Evolutionary conservation across 1,140 invertebrate species (phyloP), one percentile per base, ranked within the genome.

Genomic region (Samia ricini): DNA sequence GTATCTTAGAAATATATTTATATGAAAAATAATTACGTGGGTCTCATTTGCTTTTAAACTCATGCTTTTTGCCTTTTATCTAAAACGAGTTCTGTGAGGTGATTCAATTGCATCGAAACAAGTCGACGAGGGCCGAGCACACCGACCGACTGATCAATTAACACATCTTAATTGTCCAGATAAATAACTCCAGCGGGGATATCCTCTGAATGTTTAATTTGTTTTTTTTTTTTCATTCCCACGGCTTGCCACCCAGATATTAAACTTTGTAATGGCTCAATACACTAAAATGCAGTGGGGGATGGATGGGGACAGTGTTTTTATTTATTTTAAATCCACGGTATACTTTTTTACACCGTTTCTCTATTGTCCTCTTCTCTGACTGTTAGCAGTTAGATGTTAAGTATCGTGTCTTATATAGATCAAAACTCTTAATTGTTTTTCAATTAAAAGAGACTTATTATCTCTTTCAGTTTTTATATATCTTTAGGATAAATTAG

Each of bases 81-180:
- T 29, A 10, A 29, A 42, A 42, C 33, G 33, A 42, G 33, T 42
- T 42, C 33, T 42, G 12, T 42, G 33, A 42, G 33, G 33, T 42
- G 33, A 42, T 42, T 42, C 33, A 42, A 42, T 42, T 42, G 33
- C 33, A 15, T 42, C 12, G 33, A 15, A 42, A 42, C 33, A 15
- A 42, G 33, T 15, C 12, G 33, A 42, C 12, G 33, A 42, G 33
- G 33, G 33, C 33, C 15, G 1, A 15, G 33, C 33, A 1, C 33
- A 15, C 33, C 33, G n/a, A 1, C 33, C 33, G 12, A 42, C 33
- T 15, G 54, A n/a, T 33, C 24, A 56, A 56, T 56, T 56, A 56
- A 56, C 55, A 56, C 55, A 26, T 56, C 55, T 56, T 56, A 56
- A 56, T 56, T 55, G 52, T 55, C 19, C 23, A 24, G 55, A 56